phyloP scores from a whole-genome alignment of 2,888 invertebrate genomes.

The Phortica magna region DNA sequence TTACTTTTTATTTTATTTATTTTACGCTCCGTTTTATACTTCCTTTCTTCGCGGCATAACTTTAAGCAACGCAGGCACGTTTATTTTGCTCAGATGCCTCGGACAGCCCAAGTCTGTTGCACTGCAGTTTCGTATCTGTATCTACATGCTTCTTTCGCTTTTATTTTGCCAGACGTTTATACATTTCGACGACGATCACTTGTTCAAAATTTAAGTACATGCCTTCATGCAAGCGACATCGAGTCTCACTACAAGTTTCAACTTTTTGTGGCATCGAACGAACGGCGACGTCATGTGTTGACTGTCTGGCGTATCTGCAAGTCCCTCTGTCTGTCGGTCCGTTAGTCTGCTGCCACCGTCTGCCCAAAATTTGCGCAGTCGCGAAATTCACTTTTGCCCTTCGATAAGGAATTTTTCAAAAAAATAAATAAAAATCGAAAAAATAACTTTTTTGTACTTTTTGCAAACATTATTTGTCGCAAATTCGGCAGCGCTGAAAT shows the following conservation, averaged over 20 bases:
- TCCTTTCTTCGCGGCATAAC: conserved; percentile 24
- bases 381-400: conserved; percentile 33
- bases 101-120: conserved; percentile 24
- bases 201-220: conserved; percentile 29
- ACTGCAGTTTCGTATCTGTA: conserved; percentile 40
- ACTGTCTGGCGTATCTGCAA: conserved; percentile 15
- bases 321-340: not conserved
- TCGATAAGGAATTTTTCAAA: conserved; percentile 19
- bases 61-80: not conserved
- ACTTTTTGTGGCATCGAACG: conserved; percentile 10
- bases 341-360: conserved; percentile 5
- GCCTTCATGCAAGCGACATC: conserved; percentile 9
- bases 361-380: conserved; percentile 28
- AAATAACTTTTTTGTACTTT: conserved; percentile 37
- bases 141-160: conserved; percentile 27
- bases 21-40: conserved; percentile 53
- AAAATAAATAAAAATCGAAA: not conserved
- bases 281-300: conserved; percentile 18
- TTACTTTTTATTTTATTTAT: too few species aligned
- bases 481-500: conserved; percentile 47
- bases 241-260: conserved; percentile 12
- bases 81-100: not conserved
- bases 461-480: conserved; percentile 47
- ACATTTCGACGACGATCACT: conserved; percentile 6
- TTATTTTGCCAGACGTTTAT: not conserved